A percentile compares a stretch with the other conserved stretches of the same genome.
phyloP scores from a whole-genome alignment of 1,140 invertebrate species.

The Sipha flava region DNA sequence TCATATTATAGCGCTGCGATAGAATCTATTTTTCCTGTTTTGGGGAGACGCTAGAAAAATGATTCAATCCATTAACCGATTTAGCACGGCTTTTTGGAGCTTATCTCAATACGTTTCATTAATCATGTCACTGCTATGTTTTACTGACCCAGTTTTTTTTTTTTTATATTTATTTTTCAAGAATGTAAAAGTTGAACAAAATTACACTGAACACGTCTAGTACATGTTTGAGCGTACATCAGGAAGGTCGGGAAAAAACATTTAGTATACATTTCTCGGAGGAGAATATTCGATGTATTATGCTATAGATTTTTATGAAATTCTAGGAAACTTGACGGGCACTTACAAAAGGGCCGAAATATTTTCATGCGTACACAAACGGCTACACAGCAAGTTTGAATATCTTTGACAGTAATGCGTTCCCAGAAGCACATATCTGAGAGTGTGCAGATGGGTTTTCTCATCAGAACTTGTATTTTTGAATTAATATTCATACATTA shows the following conservation, averaged over 20 bases:
- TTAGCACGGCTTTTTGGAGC: slow-evolving; percentile 15
- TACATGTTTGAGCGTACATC: neutral
- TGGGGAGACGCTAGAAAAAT: slow-evolving; percentile 11
- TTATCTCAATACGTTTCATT: slow-evolving; percentile 27
- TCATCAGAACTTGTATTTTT: neutral
- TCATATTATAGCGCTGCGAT: neutral
- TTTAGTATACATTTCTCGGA: neutral
- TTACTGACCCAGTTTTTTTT: neutral
- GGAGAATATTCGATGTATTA: neutral
- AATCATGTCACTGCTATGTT: slow-evolving; percentile 21
- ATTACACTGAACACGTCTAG: neutral
- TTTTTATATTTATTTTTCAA: neutral
- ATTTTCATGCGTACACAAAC: neutral
- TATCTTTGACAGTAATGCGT: slow-evolving; percentile 9
- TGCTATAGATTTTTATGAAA: neutral
- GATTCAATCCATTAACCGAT: slow-evolving; percentile 25
- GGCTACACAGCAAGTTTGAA: neutral
- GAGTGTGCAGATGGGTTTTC: neutral
- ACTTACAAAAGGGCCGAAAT: neutral
- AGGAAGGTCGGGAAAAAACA: neutral
- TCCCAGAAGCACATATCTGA: neutral
- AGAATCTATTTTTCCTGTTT: neutral
- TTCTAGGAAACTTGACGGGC: neutral
- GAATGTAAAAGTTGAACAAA: neutral
- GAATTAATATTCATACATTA: slow-evolving; percentile 1